Evolutionary conservation across 2,888 invertebrate species (phyloP), one percentile per base, ranked within the genome.

Genomic region (Pristionchus arcanus): DNA sequence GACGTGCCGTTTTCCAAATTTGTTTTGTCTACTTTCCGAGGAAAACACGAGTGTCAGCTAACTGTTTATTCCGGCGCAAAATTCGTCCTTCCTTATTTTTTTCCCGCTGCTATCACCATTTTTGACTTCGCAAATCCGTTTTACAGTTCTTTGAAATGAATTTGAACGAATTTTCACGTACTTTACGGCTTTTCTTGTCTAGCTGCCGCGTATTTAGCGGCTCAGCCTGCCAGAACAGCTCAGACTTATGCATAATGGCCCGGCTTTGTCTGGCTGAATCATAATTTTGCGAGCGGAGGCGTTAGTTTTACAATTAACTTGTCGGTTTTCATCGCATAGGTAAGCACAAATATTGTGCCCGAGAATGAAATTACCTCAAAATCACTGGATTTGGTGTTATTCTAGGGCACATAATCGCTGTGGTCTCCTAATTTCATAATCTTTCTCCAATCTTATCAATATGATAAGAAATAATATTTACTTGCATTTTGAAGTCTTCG

Each of bases 221-320:
- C 7, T 68, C 16, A 16, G 9, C 31, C 34, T 15, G 28, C 0
- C 16, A 68, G 19, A 68, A 19, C 31, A 31, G 68, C 31, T 68
- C 74, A 34, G 21, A 74, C 74, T 74, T 37, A 74, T 74, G 15
- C 74, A 74, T 74, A 74, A 74, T 74, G 42, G 37, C 3, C 37
- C 25, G 15, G 15, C 74, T 37, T 74, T 74, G 31, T 21, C 31
- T 37, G 37, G 7, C 7, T 19, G 25, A 19, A 74, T 74, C 74
- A 74, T 21, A 37, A 74, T 74, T 74, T 37, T 37, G 9, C 1
- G 16, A 4, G 16, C 37, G n/a, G 42, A 49, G 42, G 42, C 42
- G 42, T 49, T 49, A 49, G 42, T 49, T 49, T 49, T 49, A n/a
- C n/a, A n/a, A n/a, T n/a, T n/a, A 1, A 13, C 42, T 49, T 49